Evolutionary conservation across 2,797 vertebrate genomes (phyloP).

Genomic region (Amazona ochrocephala): DNA sequence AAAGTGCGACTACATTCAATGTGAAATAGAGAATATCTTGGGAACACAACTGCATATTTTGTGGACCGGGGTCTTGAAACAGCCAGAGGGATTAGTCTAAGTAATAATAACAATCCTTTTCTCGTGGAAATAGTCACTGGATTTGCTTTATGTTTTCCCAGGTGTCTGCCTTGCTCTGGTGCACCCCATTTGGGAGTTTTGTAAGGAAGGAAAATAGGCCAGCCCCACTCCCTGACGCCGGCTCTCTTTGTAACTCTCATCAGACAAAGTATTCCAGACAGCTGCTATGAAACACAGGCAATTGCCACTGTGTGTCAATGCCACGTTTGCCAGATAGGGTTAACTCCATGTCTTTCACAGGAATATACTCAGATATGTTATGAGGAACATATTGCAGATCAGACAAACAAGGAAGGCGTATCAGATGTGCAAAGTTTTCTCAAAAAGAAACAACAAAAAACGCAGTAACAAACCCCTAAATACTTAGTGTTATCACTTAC

Average conservation of each 20-base stretch:
- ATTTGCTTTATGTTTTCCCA: not conserved
- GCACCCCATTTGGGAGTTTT: not conserved
- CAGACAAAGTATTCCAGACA: not conserved
- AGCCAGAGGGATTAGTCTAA: not conserved
- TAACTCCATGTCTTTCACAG: not conserved
- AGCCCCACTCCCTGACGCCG: not conserved
- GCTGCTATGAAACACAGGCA: not conserved
- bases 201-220: not conserved
- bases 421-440: not conserved
- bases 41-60: not conserved
- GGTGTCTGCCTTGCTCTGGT: not conserved
- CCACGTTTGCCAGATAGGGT: not conserved
- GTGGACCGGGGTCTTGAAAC: not conserved
- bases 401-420: not conserved
- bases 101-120: not conserved
- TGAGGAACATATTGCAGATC: not conserved
- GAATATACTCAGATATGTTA: not conserved
- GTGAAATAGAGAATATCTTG: not conserved
- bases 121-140: not conserved
- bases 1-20: not conserved
- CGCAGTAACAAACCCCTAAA: not conserved
- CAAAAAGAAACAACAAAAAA: not conserved
- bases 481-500: not conserved
- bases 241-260: not conserved
- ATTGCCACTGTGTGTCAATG: not conserved